Percentiles rank a stretch among this genome's conserved stretches.
phyloP scores from a whole-genome alignment of 2,888 invertebrate species.

The Megastigmus dorsalis region DNA sequence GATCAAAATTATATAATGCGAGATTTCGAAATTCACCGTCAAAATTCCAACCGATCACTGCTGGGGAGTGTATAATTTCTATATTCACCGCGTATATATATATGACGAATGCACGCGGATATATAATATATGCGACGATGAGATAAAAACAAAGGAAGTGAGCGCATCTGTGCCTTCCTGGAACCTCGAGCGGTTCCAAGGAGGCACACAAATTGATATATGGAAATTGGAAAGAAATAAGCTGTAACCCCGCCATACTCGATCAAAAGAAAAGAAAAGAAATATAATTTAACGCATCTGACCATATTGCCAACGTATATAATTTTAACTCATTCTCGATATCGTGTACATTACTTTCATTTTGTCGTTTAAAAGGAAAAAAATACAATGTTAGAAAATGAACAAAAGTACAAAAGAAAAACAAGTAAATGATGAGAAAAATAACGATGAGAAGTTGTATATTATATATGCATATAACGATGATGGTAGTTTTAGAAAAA shows the following conservation, averaged over 20 bases:
- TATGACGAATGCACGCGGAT: no score
- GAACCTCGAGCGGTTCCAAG: slow-evolving; percentile 11
- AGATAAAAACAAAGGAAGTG: neutral
- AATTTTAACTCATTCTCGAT: slow-evolving; percentile 22
- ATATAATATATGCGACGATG: no score
- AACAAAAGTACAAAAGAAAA: neutral
- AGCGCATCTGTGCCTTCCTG: slow-evolving; percentile 1
- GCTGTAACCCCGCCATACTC: slow-evolving; percentile 43
- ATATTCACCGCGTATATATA: no score
- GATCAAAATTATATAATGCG: slow-evolving; percentile 36
- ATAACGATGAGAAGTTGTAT: no score
- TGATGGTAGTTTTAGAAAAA: no score
- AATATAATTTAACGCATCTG: no score
- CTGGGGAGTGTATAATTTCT: no score
- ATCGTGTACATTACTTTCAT: slow-evolving; percentile 41
- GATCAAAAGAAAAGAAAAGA: no score
- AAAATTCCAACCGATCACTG: slow-evolving; percentile 36
- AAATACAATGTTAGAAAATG: neutral
- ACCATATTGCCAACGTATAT: slow-evolving; percentile 5
- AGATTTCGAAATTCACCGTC: slow-evolving; percentile 28
- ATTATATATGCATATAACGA: no score
- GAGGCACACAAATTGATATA: neutral
- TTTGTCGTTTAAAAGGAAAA: slow-evolving; percentile 17
- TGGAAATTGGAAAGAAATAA: neutral
- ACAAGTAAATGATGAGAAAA: no score